Base-by-base conservation (phyloP, 2,888 invertebrate species). In the Ligdia adustata region DNA sequence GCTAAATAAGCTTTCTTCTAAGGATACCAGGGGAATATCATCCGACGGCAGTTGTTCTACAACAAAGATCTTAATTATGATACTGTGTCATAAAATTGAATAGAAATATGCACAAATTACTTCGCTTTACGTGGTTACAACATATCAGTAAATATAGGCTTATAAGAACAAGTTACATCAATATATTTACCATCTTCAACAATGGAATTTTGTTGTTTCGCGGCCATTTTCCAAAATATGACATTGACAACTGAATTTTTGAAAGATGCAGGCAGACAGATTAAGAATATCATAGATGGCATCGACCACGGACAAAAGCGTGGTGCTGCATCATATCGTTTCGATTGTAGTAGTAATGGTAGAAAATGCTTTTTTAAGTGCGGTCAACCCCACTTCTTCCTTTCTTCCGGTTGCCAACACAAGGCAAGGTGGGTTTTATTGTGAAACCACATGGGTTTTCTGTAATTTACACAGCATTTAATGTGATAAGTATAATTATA, bases 1-100 rank as follows among this genome's bases (percentile, higher is more conserved):
- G 72, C 97, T 97, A 66, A 97, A 91, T 49, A 98, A 91, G 75
- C 93, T 95, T 72, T 95, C 94, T 76, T 96, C 96, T 62, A 91
- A 75, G 49, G 88, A 86, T 62, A 84, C 76, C 82, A 90, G 64
- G 54, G 90, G 87, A 83, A 88, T 90, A 87, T 89, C 89, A 60
- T 89, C 90, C 53, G 85, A 69, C 58, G 81, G 65, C 57, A 80
- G 61, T 77, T 81, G 84, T 54, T 80, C 90, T 89, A 75, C 53
- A 79, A 79, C 53, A 69, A 37, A 37, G 34, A 15, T 12, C 64
- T 56, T 9, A 3, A 2, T 1, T 33, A n/a, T 55, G 14, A 51
- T 39, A 35, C 15, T 39, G n/a, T 4, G 13, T 4, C 4, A 12
- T 28, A n/a, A n/a, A n/a, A n/a, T n/a, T n/a, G n/a, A n/a, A n/a